Evolutionary conservation across 2,888 invertebrate species (phyloP).

Genomic region (Agrilus biguttatus): DNA sequence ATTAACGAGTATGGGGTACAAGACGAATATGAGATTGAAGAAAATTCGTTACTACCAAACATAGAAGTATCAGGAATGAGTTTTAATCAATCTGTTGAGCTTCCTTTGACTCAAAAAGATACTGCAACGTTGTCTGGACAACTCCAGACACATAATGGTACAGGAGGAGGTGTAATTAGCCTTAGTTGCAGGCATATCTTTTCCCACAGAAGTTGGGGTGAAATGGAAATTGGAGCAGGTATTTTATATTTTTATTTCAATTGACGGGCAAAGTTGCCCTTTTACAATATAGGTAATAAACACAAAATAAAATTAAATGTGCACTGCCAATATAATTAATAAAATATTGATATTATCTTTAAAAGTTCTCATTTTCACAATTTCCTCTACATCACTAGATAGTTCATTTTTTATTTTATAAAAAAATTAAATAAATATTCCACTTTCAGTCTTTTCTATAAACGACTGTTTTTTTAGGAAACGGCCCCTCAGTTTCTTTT

Average conservation of each 20-base stretch:
- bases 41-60: constrained; percentile 42
- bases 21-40: constrained; percentile 26
- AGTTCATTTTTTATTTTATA: too few species aligned
- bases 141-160: constrained; percentile 77
- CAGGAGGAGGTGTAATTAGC: constrained; percentile 65
- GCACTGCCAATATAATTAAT: too few species aligned
- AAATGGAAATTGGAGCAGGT: constrained; percentile 73
- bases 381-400: too few species aligned
- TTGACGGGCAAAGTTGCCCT: too few species aligned
- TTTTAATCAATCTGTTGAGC: constrained; percentile 84
- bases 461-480: constrained; percentile 26
- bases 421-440: background rate
- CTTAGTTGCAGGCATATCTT: constrained; percentile 62
- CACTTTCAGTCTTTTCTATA: background rate
- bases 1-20: constrained; percentile 48
- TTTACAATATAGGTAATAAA: too few species aligned
- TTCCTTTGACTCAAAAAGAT: constrained; percentile 75
- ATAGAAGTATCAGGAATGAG: constrained; percentile 90
- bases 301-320: too few species aligned
- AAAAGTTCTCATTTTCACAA: too few species aligned
- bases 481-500: constrained; percentile 63
- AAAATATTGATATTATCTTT: too few species aligned
- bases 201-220: constrained; percentile 77
- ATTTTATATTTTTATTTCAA: too few species aligned
- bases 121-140: constrained; percentile 73